Percentiles rank a stretch among this genome's conserved stretches.
phyloP scores from a whole-genome alignment of 2,888 invertebrate species.

The Drosophila mettleri region DNA sequence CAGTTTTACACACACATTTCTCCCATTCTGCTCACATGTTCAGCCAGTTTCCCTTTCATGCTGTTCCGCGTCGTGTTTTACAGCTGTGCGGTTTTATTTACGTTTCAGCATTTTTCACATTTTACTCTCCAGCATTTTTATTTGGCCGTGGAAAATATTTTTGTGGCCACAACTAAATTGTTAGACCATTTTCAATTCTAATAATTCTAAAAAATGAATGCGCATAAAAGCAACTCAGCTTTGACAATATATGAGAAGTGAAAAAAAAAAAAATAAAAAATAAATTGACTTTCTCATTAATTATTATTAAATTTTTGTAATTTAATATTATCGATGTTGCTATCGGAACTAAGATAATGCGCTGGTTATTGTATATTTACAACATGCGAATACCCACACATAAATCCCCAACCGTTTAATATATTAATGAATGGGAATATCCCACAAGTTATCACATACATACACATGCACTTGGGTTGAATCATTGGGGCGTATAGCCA shows the following conservation, averaged over 20 bases:
- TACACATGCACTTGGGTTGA: not conserved
- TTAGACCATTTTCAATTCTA: slow-evolving; percentile 13
- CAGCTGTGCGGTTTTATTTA: slow-evolving; percentile 26
- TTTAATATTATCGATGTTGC: not conserved
- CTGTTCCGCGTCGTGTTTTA: slow-evolving; percentile 45
- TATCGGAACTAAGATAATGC: not conserved
- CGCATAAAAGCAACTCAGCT: not conserved
- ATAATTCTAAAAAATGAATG: not conserved
- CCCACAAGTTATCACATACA: not conserved
- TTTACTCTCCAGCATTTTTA: slow-evolving; percentile 26
- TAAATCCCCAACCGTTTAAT: not conserved
- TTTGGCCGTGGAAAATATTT: slow-evolving; percentile 26
- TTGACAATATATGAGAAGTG: not conserved
- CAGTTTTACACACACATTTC: slow-evolving; percentile 58
- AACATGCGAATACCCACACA: too few relatives aligned
- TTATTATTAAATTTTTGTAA: not conserved
- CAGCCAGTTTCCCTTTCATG: slow-evolving; percentile 44
- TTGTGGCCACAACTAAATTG: slow-evolving; percentile 33
- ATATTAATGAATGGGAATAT: slow-evolving; percentile 5
- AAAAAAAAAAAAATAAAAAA: not conserved
- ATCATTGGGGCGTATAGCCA: slow-evolving; percentile 35
- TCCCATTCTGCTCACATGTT: slow-evolving; percentile 30
- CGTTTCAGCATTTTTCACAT: slow-evolving; percentile 30
- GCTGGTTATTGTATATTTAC: not conserved
- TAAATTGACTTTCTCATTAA: not conserved